phyloP scores from a whole-genome alignment of 1,140 invertebrate genomes.

The Pseudomyrmex dendroicus region DNA sequence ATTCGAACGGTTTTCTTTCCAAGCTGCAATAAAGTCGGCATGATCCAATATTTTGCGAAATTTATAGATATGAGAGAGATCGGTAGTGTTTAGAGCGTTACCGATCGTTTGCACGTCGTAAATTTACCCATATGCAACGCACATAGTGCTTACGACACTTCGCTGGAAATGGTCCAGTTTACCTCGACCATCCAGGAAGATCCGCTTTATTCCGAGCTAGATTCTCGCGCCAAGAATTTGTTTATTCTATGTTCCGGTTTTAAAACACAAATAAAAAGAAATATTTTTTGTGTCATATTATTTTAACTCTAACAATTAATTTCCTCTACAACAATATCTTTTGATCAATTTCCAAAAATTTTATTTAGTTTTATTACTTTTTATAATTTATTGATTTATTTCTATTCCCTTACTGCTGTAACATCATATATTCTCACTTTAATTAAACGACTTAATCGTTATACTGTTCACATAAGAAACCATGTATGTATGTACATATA shows the following conservation, averaged over 20 bases:
- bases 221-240: not conserved
- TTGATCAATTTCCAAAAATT: no score
- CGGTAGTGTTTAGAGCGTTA: not conserved
- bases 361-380: no score
- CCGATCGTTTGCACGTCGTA: slow-evolving; percentile 39
- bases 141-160: not conserved
- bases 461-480: no score
- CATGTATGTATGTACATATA: no score
- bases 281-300: not conserved
- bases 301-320: not conserved
- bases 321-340: no score
- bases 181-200: not conserved
- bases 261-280: no score
- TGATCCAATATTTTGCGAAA: slow-evolving; percentile 23
- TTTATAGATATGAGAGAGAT: slow-evolving; percentile 36
- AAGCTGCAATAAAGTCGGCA: slow-evolving; percentile 6
- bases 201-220: not conserved
- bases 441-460: no score
- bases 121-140: slow-evolving; percentile 30
- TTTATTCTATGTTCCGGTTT: not conserved
- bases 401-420: no score
- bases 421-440: slow-evolving; percentile 8
- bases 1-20: slow-evolving; percentile 14
- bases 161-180: not conserved
- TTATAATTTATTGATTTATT: no score